Conservation (phyloP, 2,888 invertebrate species). For the Microdon myrmicae region DNA sequence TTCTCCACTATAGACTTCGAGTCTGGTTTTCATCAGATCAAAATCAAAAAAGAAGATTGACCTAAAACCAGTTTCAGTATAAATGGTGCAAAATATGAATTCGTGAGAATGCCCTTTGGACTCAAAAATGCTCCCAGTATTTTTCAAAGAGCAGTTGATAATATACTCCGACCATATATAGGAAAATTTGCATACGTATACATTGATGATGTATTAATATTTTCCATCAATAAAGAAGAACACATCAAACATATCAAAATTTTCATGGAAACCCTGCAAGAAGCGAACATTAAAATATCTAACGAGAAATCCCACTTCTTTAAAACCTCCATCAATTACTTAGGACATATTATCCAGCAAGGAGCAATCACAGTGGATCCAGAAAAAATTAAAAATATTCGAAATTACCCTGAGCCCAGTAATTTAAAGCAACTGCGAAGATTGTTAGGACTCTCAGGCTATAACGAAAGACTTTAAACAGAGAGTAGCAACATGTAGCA, state of each 20-base stretch:
- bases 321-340: neutral
- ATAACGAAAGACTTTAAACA: too few species aligned
- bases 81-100: constrained; percentile 37
- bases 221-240: constrained; percentile 3
- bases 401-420: neutral
- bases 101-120: too few species aligned
- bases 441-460: constrained; percentile 13
- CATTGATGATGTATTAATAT: constrained; percentile 19
- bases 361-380: neutral
- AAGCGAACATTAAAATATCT: constrained; percentile 5
- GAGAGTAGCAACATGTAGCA: too few species aligned
- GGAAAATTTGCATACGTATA: constrained; percentile 13
- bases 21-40: constrained; percentile 27
- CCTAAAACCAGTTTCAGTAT: constrained; percentile 31
- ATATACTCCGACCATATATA: constrained; percentile 4
- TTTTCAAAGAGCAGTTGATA: constrained; percentile 15
- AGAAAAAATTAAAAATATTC: neutral
- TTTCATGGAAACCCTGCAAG: constrained; percentile 1
- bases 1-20: constrained; percentile 38
- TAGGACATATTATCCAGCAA: constrained; percentile 1
- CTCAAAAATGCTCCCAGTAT: too few species aligned
- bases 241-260: constrained; percentile 4
- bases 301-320: constrained; percentile 4
- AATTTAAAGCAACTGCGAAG: constrained; percentile 5
- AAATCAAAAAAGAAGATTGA: constrained; percentile 21